A percentile compares a stretch with the other conserved stretches of the same genome.
Conservation (phyloP, 1,140 invertebrate species). For the silkworm (Bombyx mori) region DNA sequence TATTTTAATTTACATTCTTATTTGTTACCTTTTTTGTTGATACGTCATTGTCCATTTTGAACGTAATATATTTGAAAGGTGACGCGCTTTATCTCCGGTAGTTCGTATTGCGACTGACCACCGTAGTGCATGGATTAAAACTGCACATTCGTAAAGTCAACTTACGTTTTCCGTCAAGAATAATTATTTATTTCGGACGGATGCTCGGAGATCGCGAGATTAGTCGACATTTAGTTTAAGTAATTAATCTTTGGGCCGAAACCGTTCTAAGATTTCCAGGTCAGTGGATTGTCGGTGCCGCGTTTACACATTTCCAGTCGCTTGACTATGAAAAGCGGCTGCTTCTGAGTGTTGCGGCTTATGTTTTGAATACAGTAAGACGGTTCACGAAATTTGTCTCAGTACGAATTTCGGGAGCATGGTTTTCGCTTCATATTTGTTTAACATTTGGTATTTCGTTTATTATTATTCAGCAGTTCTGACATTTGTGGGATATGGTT, state of each 20-base stretch:
- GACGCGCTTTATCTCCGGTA: no score
- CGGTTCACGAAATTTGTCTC: no score
- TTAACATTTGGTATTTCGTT: no score
- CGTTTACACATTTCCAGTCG: slow-evolving; percentile 26
- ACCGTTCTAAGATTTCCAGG: slow-evolving; percentile 40
- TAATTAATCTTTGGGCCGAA: slow-evolving; percentile 58
- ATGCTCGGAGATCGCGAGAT: slow-evolving; percentile 57
- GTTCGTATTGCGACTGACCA: slow-evolving; percentile 32
- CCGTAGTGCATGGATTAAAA: slow-evolving; percentile 31
- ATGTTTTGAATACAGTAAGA: background rate
- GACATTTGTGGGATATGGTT: no score
- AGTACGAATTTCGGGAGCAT: no score
- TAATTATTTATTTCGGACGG: slow-evolving; percentile 58
- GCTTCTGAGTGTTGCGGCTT: slow-evolving; percentile 8
- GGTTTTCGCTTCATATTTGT: no score
- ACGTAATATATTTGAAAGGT: no score
- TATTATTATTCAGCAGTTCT: no score
- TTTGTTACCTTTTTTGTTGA: slow-evolving; percentile 9
- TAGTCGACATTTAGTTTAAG: slow-evolving; percentile 45
- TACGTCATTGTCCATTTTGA: slow-evolving; percentile 22
- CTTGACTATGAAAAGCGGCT: slow-evolving; percentile 14
- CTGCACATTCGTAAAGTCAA: slow-evolving; percentile 47
- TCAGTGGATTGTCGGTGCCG: slow-evolving; percentile 24
- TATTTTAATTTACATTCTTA: no score
- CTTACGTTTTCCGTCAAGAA: slow-evolving; percentile 45